A percentile compares a stretch with the other conserved stretches of the same genome.
These are phyloP conservation scores for Melanostoma scalare DNA, from an alignment of 2,888 invertebrate species.

Conservation along the genomic window DNA sequence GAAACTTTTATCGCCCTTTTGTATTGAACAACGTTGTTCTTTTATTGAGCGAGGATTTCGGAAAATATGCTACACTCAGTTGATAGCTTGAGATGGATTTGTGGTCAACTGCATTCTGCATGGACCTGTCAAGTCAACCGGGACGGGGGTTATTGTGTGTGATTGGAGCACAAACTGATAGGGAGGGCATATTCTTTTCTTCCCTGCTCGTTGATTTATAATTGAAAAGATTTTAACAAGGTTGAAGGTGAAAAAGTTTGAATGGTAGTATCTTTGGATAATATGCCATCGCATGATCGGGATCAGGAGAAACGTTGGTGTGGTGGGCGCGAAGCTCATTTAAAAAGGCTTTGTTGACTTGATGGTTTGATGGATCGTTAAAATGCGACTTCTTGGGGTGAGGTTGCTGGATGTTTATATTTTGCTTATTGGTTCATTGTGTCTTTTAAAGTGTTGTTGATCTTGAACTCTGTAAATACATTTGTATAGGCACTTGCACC, in stretches of 20 bases:
- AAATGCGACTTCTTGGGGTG: conserved; percentile 47
- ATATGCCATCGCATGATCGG: conserved; percentile 3
- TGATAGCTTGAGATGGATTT: conserved; percentile 51
- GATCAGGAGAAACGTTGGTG: conserved; percentile 52
- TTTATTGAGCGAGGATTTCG: conserved; percentile 46
- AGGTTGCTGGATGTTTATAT: conserved; percentile 13
- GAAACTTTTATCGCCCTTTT: conserved; percentile 59
- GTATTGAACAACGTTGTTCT: conserved; percentile 1
- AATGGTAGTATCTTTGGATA: conserved; percentile 25
- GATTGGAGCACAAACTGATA: conserved; percentile 40
- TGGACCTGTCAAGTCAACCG: conserved; percentile 68
- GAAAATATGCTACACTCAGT: conserved; percentile 36
- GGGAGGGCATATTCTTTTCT: conserved; percentile 39
- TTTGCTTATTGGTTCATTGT: too few species aligned
- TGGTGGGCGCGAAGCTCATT: conserved; percentile 53
- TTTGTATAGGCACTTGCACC: too few species aligned
- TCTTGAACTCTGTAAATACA: too few species aligned
- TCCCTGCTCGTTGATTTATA: conserved; percentile 68
- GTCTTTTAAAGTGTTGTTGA: too few species aligned
- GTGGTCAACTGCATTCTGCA: conserved; percentile 62
- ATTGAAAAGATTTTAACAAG: conserved; percentile 73
- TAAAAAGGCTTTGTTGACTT: conserved; percentile 24
- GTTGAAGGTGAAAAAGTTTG: conserved; percentile 70
- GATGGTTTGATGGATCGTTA: conserved; percentile 65
- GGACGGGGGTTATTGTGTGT: conserved; percentile 34